Evolutionary conservation across 1,140 invertebrate genomes (phyloP).

Genomic region (Atta texana): DNA sequence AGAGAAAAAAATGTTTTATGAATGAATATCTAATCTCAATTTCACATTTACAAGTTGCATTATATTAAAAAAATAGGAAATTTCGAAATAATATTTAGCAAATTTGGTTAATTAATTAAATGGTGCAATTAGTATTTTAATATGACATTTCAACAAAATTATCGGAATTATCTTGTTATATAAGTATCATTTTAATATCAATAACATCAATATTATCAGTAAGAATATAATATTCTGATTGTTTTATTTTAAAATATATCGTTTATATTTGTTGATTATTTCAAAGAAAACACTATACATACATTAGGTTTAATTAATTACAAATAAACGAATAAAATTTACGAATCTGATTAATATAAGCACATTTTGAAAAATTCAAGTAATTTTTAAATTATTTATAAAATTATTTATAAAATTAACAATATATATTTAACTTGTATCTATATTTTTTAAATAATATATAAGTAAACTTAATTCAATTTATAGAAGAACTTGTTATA

Average conservation of each 20-base stretch:
- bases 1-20: background rate
- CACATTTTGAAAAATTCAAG: no score
- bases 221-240: background rate
- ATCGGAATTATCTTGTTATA: background rate
- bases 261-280: background rate
- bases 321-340: background rate
- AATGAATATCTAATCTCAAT: background rate
- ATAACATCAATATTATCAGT: background rate
- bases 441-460: background rate
- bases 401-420: no score
- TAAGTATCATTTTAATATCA: background rate
- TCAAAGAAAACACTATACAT: background rate
- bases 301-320: background rate
- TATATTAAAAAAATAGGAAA: background rate
- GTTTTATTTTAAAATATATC: background rate
- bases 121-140: background rate
- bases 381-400: no score
- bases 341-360: background rate
- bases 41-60: background rate
- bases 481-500: no score
- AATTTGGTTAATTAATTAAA: background rate
- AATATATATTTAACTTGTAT: no score
- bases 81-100: constrained; percentile 6
- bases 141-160: background rate
- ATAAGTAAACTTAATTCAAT: no score